Evolutionary conservation across 2,888 invertebrate genomes (phyloP).

Genomic region (Hypomecis punctinalis): DNA sequence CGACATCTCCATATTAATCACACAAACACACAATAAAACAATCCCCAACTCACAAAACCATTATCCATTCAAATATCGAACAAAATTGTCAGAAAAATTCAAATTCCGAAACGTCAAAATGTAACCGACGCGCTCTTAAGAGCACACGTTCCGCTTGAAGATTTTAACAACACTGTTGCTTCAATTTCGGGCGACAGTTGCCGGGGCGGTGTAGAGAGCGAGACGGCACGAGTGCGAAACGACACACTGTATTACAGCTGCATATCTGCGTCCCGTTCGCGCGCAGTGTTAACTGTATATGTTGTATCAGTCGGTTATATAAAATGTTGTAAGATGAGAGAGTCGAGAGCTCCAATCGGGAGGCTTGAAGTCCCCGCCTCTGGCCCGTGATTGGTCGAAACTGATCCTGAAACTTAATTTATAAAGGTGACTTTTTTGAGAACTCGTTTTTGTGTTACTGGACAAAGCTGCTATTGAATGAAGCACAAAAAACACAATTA

Average conservation of each 20-base stretch:
- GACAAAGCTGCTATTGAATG: conserved; percentile 77
- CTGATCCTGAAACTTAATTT: conserved; percentile 80
- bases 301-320: conserved; percentile 84
- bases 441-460: conserved; percentile 72
- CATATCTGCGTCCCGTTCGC: conserved; percentile 68
- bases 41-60: conserved; percentile 42
- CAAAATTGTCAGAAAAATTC: conserved; percentile 26
- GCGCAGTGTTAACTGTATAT: conserved; percentile 82
- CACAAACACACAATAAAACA: conserved; percentile 7
- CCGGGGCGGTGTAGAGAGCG: conserved; percentile 58
- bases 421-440: conserved; percentile 84
- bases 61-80: conserved; percentile 15
- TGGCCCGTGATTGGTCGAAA: conserved; percentile 64
- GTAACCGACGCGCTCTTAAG: conserved; percentile 29
- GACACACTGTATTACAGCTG: conserved; percentile 76
- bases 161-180: conserved; percentile 79
- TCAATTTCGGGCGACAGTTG: conserved; percentile 75
- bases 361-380: conserved; percentile 64
- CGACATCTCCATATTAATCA: conserved; percentile 87
- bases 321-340: conserved; percentile 81
- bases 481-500: conserved; percentile 82
- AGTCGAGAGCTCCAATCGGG: conserved; percentile 64
- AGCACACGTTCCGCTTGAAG: conserved; percentile 65
- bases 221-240: conserved; percentile 69
- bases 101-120: conserved; percentile 32